Evolutionary conservation across 2,888 invertebrate genomes (phyloP).

Genomic region (Archips xylosteana): DNA sequence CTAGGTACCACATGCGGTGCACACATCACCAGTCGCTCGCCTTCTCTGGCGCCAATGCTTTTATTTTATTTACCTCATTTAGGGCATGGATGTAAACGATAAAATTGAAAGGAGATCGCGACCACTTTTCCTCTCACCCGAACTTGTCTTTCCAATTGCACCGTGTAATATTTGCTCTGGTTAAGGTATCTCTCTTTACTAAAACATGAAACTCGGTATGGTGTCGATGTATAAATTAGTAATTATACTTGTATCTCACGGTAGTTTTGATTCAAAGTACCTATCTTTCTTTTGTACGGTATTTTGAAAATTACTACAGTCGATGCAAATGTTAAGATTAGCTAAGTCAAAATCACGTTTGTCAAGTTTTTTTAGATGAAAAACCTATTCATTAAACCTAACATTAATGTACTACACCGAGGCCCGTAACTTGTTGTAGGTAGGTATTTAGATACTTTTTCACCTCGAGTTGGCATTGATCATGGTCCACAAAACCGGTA

Average conservation of each 20-base stretch:
- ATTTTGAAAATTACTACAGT: background rate
- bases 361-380: background rate
- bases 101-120: constrained; percentile 63
- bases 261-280: too few species aligned
- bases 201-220: too few species aligned
- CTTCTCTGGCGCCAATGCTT: constrained; percentile 27
- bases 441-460: constrained; percentile 71
- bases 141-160: constrained; percentile 54
- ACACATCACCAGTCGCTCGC: constrained; percentile 14
- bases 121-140: constrained; percentile 59
- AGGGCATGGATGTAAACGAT: constrained; percentile 41
- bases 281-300: background rate
- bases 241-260: too few species aligned
- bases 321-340: too few species aligned
- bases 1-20: constrained; percentile 16
- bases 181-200: constrained; percentile 21
- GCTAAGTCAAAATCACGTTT: background rate
- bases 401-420: constrained; percentile 17
- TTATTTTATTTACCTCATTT: constrained; percentile 35
- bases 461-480: constrained; percentile 80
- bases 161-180: constrained; percentile 26
- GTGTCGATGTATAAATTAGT: too few species aligned
- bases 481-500: constrained; percentile 80
- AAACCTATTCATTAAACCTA: constrained; percentile 8
- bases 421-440: constrained; percentile 19